Evolutionary conservation across 2,113 vertebrate species (phyloP).

Genomic region (Gadus macrocephalus): DNA sequence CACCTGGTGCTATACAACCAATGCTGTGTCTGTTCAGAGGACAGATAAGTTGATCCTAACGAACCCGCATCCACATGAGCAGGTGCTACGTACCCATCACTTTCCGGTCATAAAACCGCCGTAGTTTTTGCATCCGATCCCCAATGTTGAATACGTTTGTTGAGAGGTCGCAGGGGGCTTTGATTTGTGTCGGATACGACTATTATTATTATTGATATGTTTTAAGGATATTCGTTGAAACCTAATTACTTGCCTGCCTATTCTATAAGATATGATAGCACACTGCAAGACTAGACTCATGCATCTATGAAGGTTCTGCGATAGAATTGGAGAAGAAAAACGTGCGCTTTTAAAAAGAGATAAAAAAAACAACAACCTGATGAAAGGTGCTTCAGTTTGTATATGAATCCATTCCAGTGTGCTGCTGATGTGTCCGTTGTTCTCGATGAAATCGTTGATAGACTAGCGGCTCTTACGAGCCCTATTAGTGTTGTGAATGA

Average conservation of each 20-base stretch:
- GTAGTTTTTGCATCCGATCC: conserved; percentile 50
- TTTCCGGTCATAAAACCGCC: conserved; percentile 7
- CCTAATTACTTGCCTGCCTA: conserved; percentile 58
- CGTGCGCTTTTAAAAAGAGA: conserved; percentile 41
- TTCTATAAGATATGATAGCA: conserved; percentile 66
- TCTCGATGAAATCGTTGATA: conserved; percentile 27
- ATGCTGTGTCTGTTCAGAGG: conserved; percentile 45
- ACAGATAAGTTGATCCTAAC: conserved; percentile 11
- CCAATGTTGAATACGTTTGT: conserved; percentile 44
- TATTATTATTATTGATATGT: conserved; percentile 49
- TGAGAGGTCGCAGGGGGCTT: conserved; percentile 48
- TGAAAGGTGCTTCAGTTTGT: conserved; percentile 48
- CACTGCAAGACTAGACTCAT: conserved; percentile 38
- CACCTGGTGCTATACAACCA: conserved; percentile 65
- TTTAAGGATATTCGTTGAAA: conserved; percentile 45
- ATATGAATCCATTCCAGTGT: conserved; percentile 45
- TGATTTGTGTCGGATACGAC: conserved; percentile 43
- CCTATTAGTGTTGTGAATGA: conserved; percentile 61
- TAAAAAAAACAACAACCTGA: conserved; percentile 38
- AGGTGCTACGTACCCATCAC: conserved; percentile 13
- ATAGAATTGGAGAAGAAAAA: conserved; percentile 30
- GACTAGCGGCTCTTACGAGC: conserved; percentile 9
- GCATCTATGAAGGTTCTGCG: conserved; percentile 64
- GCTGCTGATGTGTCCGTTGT: conserved; percentile 58
- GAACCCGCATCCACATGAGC: conserved; percentile 7